Conservation (phyloP, 2,888 invertebrate species). For the Anticlea derivata region DNA sequence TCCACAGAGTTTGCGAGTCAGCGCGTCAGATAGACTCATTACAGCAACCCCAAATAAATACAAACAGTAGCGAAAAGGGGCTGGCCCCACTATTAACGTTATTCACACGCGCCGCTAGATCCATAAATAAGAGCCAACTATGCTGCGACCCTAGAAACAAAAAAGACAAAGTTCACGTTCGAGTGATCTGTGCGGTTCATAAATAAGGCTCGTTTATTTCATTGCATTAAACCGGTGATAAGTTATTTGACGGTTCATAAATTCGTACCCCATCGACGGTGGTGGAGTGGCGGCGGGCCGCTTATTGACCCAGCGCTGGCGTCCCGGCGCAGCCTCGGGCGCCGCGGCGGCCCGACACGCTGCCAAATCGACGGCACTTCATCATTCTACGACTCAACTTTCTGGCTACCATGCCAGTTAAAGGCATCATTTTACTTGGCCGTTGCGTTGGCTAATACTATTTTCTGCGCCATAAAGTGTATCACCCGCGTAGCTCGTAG, state of each 20-base stretch:
- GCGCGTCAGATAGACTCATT: conserved; percentile 81
- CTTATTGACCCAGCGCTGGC: conserved; percentile 54
- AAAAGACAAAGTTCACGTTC: conserved; percentile 72
- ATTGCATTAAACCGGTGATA: conserved; percentile 82
- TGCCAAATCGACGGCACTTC: conserved; percentile 74
- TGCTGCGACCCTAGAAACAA: conserved; percentile 68
- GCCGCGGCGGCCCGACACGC: conserved; percentile 61
- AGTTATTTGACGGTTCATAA: conserved; percentile 82
- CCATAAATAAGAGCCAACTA: conserved; percentile 77
- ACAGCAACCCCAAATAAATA: conserved; percentile 81
- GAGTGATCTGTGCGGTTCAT: conserved; percentile 74
- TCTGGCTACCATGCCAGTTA: conserved; percentile 69
- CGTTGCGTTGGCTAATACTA: conserved; percentile 60
- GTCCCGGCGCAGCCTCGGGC: conserved; percentile 62
- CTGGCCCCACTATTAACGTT: conserved; percentile 79
- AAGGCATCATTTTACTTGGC: conserved; percentile 59
- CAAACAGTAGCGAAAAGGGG: conserved; percentile 80
- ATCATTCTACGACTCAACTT: conserved; percentile 66
- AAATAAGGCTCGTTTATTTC: conserved; percentile 79
- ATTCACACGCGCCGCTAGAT: conserved; percentile 80
- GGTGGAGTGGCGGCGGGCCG: conserved; percentile 46
- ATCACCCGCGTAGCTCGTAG: conserved; percentile 35
- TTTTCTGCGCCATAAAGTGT: conserved; percentile 57
- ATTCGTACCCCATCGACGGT: conserved; percentile 68
- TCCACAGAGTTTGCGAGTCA: conserved; percentile 82